These are phyloP conservation scores for Leptodactylus fuscus DNA, from an alignment of 2,113 vertebrate genomes.

Conservation along the genomic window DNA sequence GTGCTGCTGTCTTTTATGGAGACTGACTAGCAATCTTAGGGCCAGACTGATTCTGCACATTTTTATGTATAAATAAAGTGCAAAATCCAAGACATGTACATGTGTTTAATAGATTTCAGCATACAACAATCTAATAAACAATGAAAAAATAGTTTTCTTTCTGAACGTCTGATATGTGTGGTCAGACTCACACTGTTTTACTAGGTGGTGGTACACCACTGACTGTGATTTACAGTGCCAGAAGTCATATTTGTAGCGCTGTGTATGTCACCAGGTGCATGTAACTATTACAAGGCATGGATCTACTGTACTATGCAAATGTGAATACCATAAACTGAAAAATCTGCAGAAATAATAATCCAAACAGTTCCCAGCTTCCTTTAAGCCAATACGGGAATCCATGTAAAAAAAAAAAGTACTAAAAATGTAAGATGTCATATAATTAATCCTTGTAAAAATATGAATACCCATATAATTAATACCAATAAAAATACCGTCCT, in stretches of 20 bases:
- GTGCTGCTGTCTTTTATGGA: neutral
- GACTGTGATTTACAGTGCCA: neutral
- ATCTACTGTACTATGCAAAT: slow-evolving; percentile 15
- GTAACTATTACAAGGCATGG: neutral
- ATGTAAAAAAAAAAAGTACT: slow-evolving; percentile 45
- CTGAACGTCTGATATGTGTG: neutral
- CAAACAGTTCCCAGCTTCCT: slow-evolving; percentile 36
- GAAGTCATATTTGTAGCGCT: neutral
- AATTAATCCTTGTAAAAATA: slow-evolving; percentile 53
- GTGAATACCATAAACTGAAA: neutral
- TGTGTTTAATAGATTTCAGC: neutral
- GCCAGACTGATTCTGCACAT: neutral
- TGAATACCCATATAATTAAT: slow-evolving; percentile 48
- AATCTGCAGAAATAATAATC: slow-evolving; percentile 45
- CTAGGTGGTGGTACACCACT: slow-evolving; percentile 18
- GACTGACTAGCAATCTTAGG: neutral
- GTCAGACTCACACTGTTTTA: neutral
- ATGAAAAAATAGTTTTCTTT: neutral
- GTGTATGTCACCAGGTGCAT: neutral
- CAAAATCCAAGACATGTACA: neutral
- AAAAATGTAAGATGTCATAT: slow-evolving; percentile 48
- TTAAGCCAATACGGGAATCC: slow-evolving; percentile 44
- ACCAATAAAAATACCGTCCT: slow-evolving; percentile 47
- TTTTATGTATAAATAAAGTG: neutral
- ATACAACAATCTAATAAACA: neutral